Percentiles rank a stretch among this genome's conserved stretches.
These are phyloP conservation scores for Timandra comae DNA, from an alignment of 2,888 invertebrate species.

Conservation along the genomic window DNA sequence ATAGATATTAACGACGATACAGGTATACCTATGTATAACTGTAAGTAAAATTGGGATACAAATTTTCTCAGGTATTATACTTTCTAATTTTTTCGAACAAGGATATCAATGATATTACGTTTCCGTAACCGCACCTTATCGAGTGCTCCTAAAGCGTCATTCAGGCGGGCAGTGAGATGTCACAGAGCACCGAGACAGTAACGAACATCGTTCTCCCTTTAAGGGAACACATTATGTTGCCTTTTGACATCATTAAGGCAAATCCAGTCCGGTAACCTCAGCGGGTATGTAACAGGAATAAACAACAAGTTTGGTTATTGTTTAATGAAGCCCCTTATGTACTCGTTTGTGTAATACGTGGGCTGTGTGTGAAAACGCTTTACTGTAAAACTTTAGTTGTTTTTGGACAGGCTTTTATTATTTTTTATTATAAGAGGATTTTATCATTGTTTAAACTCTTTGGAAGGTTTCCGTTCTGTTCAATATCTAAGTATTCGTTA, in stretches of 20 bases:
- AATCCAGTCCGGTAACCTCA: constrained; percentile 3
- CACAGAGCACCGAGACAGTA: constrained; percentile 55
- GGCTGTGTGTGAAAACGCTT: constrained; percentile 21
- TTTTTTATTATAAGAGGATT: too few species aligned
- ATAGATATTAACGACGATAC: too few species aligned
- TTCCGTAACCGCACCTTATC: constrained; percentile 12
- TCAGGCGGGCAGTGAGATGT: constrained; percentile 61
- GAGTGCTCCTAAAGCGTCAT: constrained; percentile 39
- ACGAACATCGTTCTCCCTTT: constrained; percentile 61
- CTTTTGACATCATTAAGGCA: constrained; percentile 71
- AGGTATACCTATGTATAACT: too few species aligned
- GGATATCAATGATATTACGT: too few species aligned
- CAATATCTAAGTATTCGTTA: too few species aligned
- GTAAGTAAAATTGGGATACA: too few species aligned
- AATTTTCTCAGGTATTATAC: too few species aligned
- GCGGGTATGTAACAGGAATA: constrained; percentile 24
- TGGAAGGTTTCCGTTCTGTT: too few species aligned
- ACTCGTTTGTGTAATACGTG: constrained; percentile 22
- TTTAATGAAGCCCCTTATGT: constrained; percentile 28
- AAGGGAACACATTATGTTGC: constrained; percentile 63
- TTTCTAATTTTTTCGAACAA: too few species aligned
- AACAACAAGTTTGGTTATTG: constrained; percentile 34
- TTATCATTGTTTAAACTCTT: too few species aligned
- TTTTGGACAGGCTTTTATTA: too few species aligned
- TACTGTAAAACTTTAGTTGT: too few species aligned